Evolutionary conservation across 2,797 vertebrate species (phyloP), one percentile per base, ranked within the genome.

Genomic region (Taenioides sp.): DNA sequence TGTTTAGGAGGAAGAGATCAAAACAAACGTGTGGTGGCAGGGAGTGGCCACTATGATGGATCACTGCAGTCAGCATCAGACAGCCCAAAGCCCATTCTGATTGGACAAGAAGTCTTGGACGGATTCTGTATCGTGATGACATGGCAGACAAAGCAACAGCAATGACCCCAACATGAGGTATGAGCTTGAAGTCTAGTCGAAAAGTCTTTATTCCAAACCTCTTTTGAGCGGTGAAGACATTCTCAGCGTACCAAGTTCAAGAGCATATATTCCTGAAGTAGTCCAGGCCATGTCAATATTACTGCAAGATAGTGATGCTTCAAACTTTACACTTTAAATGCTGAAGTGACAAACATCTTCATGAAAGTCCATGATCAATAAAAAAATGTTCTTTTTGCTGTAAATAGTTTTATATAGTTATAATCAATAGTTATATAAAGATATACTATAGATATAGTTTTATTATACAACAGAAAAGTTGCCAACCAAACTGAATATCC

Each of bases 1-100:
- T 64, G 78, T 77, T 78, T 83, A 78, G 74, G 79, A 89, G 88
- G 88, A 90, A 93, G 87, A 92, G 89, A 92, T 93, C 91, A 90
- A 90, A 93, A 93, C 92, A 92, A 93, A 92, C 89, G 89, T 80
- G 85, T 70, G 90, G 80, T 87, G 90, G 88, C 92, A 90, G 86
- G 85, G 85, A 91, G 83, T 55, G 80, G 52, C 82, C 49, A 77
- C 81, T 84, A 90, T 90, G 88, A 94, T 92, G 87, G 90, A 92
- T 93, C 87, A 69, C 82, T 71, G 82, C 82, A 92, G 91, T 92
- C 90, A 91, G 85, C 84, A 84, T 86, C 75, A 28, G 86, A 75
- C 88, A 58, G 80, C 72, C 58, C 67, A 69, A 20, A 5, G 47
- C 65, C 67, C 10, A 5, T 71, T 84, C 64, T 37, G 67, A 91